Base-by-base conservation (phyloP, 2,797 vertebrate genomes). In the Anolis apletophallus region DNA sequence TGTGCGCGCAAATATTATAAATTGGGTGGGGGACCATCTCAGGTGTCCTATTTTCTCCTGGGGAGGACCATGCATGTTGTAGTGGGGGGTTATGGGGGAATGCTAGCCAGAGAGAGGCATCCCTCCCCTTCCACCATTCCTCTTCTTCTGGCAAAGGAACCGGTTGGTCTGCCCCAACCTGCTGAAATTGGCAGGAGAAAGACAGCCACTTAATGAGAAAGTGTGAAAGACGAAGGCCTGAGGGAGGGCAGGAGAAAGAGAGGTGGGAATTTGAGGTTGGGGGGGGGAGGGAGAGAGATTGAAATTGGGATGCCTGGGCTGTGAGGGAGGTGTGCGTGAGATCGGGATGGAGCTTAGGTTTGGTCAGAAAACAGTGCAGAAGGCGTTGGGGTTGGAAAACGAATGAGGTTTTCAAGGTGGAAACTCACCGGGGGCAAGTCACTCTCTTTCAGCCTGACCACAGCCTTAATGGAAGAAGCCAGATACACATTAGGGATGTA, bases 81-180 rank as follows among this genome's bases (percentile, higher is more conserved):
- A 21, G 76, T 17, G 80, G 50, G 73, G 26, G 57, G 34, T 26
- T 59, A 76, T 50, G 23, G 79, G 71, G 73, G 52, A 87, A 73
- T 36, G 3, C 59, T 64, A 32, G 26, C 17, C 23, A 55, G 81
- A 76, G 23, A 32, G 13, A 83, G 57, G 14, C 40, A 50, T 16
- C 75, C 46, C 74, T n/a, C 11, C 26, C 71, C 71, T 50, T 34
- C 34, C 55, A 55, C 32, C 0, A 0, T 54, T 21, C 32, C 61
- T 32, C 74, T 83, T 54, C 86, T 83, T 26, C 81, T 79, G 86
- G 86, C 86, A 83, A 83, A 73, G 55, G 73, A 87, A 87, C 86
- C 75, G 86, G 86, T 87, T 19, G 75, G 86, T 79, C 86, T 87
- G 81, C 86, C 86, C 68, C 86, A 87, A 83, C 86, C 68, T 87